Evolutionary conservation across 2,888 invertebrate species (phyloP), one percentile per base, ranked within the genome.

Genomic region (Patella caerulea): DNA sequence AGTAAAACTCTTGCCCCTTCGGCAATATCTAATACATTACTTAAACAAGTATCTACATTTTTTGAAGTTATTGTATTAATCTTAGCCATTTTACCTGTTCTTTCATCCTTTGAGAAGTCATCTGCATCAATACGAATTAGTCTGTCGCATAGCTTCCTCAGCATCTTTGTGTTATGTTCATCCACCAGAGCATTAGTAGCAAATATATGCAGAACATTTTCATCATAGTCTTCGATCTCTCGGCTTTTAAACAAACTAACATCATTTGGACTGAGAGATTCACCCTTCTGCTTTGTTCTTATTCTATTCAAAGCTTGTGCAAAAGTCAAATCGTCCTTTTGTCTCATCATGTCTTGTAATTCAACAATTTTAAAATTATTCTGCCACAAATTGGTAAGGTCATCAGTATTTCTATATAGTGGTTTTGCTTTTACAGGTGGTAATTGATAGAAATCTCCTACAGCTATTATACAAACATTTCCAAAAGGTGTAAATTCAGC

Each of bases 391-490:
- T 77, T 65, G 9, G 12, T 52, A 55, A 15, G 24, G 54, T 3
- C 24, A 19, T 34, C 70, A 54, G 14, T 19, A 11, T 19, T 71
- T 45, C 45, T 45, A 59, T 12, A 19, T 17, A 24, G 71, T 29
- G 9, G 54, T 72, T 56, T 65, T 3, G 45, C 56, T 29, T 29
- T 59, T 3, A 77, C 79, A 69, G 79, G 77, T 69, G 76, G 56
- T 19, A 76, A 55, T 59, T 76, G 78, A 72, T 78, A 78, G 45
- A 78, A 78, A 29, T 75, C 78, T 34, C 75, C 78, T 34, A 75
- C 45, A 9, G 56, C 53, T 19, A 78, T n/a, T 1, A 78, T 29
- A 7, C 53, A 45, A 17, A 78, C 19, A 70, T 71, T 71, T 3
- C 78, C 78, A 59, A 78, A 78, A 15, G 17, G 70, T 17, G 11